Percentiles rank a stretch among this genome's conserved stretches.
Evolutionary conservation across 2,888 invertebrate species (phyloP).

Genomic region (Emesis russula): DNA sequence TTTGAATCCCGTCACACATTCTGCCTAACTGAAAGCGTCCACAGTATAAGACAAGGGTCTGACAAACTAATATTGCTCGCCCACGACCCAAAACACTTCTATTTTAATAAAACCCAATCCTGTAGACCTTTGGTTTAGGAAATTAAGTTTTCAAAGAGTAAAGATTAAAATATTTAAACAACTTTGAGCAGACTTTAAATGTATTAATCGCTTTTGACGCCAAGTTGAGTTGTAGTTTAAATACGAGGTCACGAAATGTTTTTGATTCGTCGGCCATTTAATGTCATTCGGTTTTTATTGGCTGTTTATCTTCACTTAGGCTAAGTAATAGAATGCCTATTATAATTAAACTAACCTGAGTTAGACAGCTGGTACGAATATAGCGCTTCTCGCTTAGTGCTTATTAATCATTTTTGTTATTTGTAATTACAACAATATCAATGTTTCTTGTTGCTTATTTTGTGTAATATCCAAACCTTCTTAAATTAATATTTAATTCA

Average conservation of each 20-base stretch:
- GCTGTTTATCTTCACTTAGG: not conserved
- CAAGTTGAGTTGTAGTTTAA: too few relatives aligned
- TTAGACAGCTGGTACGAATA: too few relatives aligned
- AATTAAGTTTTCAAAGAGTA: slow-evolving; percentile 5
- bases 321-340: not conserved
- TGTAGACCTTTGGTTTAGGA: slow-evolving; percentile 16
- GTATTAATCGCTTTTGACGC: not conserved
- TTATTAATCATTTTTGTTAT: too few relatives aligned
- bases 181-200: not conserved
- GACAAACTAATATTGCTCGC: slow-evolving; percentile 78
- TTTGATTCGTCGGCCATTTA: too few relatives aligned
- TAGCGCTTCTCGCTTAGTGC: too few relatives aligned
- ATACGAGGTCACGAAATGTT: too few relatives aligned
- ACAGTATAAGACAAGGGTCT: slow-evolving; percentile 75
- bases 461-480: too few relatives aligned
- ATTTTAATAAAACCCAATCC: slow-evolving; percentile 14
- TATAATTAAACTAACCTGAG: too few relatives aligned
- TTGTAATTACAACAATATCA: too few relatives aligned
- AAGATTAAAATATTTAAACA: slow-evolving; percentile 10
- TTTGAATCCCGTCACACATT: slow-evolving; percentile 55
- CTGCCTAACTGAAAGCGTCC: slow-evolving; percentile 54
- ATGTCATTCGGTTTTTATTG: too few relatives aligned
- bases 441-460: too few relatives aligned
- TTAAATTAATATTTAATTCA: too few relatives aligned
- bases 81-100: slow-evolving; percentile 25